Base-by-base conservation (phyloP, 1,140 invertebrate genomes). In the Macrosteles quadrilineatus region DNA sequence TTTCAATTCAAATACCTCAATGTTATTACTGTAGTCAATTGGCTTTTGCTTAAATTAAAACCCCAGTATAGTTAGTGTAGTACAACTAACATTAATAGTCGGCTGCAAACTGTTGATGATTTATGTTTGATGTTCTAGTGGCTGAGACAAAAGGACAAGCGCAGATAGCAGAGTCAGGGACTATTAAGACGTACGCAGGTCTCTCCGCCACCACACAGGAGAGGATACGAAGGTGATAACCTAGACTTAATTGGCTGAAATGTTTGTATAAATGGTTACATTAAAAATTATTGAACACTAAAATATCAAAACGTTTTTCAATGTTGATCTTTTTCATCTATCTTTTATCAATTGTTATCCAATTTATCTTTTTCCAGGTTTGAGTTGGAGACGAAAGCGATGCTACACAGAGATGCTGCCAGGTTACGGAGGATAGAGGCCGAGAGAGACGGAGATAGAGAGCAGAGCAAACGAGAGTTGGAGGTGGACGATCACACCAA, bases 371-470 rank as follows among this genome's bases (percentile, higher is more conserved):
- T n/a, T n/a, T n/a, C n/a, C 47, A 76, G 76, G 73, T 90, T 91
- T 76, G 90, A 91, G 75, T 82, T 89, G 75, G 90, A 91, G 77
- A 88, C 90, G 0, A 84, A 87, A 73, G 89, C 88, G 19, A 86
- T 90, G 82, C 75, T 91, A n/a, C 83, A 86, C 36, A 78, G 86
- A 59, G 85, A 87, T 79, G 55, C 65, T 9, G 45, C 31, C 30
- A 30, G 70, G 12, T 14, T 43, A 17, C 36, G 64, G 19, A n/a
- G 27, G 27, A 9, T 40, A 12, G 62, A 70, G 30, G 81, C 53
- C 73, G 83, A n/a, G 81, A 84, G 67, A 78, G 84, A 29, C 85
- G 88, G 68, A 82, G 87, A 90, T 68, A 82, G 83, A 73, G 85
- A 87, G 71, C 80, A 80, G 74, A 87, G 87, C 0, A 87, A 88